phyloP scores from a whole-genome alignment of 2,888 invertebrate species.

The Drosophila parthenogenetica region DNA sequence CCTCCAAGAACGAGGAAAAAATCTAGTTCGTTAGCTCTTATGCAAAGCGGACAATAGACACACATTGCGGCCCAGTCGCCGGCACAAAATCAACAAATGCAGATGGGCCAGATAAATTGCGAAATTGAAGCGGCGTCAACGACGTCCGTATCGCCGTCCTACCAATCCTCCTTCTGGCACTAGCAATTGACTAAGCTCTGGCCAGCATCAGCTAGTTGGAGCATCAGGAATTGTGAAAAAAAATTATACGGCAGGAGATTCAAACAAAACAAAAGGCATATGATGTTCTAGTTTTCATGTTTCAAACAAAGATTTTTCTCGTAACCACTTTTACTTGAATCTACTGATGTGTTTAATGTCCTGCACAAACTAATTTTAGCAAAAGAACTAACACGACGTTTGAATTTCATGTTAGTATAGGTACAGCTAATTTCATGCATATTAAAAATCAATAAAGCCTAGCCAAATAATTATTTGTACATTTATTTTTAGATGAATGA shows the following conservation, averaged over 20 bases:
- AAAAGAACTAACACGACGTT: neutral
- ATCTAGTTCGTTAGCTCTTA: slow-evolving; percentile 75
- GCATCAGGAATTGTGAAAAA: slow-evolving; percentile 38
- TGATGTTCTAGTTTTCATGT: slow-evolving; percentile 12
- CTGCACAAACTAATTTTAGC: neutral
- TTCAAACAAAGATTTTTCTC: slow-evolving; percentile 10
- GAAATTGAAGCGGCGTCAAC: slow-evolving; percentile 61
- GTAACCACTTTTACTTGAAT: slow-evolving; percentile 4
- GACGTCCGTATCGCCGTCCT: slow-evolving; percentile 4
- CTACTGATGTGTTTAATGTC: neutral
- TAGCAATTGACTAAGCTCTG: slow-evolving; percentile 28
- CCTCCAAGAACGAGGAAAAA: slow-evolving; percentile 51
- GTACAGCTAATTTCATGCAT: neutral
- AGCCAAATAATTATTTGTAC: neutral
- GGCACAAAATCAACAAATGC: slow-evolving; percentile 73
- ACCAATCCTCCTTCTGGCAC: neutral
- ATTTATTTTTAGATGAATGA: neutral
- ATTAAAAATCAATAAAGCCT: neutral
- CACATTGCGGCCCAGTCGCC: slow-evolving; percentile 58
- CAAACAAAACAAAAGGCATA: slow-evolving; percentile 5
- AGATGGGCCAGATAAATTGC: slow-evolving; percentile 76
- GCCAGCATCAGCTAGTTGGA: slow-evolving; percentile 13
- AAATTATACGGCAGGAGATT: slow-evolving; percentile 19
- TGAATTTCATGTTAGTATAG: neutral
- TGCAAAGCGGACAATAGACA: slow-evolving; percentile 71